Percentiles rank a stretch among this genome's conserved stretches.
phyloP scores from a whole-genome alignment of 2,797 vertebrate species.

The Microctenopoma stevenorrisi region DNA sequence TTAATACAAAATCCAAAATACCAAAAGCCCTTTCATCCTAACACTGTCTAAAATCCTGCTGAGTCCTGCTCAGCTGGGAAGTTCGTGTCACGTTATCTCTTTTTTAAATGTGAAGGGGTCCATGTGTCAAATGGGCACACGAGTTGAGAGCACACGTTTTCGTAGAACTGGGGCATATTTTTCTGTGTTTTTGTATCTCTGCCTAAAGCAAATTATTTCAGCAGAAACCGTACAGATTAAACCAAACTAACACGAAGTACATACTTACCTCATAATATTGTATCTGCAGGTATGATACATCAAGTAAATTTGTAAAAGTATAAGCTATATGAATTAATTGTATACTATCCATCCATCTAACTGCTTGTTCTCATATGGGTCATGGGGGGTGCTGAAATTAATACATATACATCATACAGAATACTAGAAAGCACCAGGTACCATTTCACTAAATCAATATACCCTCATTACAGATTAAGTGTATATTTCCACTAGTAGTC shows the following conservation, averaged over 20 bases:
- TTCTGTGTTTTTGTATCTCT: not conserved
- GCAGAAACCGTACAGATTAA: constrained; percentile 1
- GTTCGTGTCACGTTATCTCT: constrained; percentile 16
- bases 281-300: constrained; percentile 5
- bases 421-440: no score
- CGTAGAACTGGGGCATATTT: not conserved
- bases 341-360: constrained; percentile 11
- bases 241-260: not conserved
- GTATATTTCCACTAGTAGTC: no score
- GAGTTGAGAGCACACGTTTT: constrained; percentile 25
- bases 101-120: constrained; percentile 62
- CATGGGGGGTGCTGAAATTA: constrained; percentile 13
- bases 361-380: no score
- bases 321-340: constrained; percentile 1
- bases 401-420: not conserved
- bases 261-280: constrained; percentile 10
- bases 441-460: no score
- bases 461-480: not conserved
- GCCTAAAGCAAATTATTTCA: not conserved
- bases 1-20: constrained; percentile 17
- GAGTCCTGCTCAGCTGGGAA: constrained; percentile 21
- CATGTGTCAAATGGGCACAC: constrained; percentile 24
- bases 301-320: constrained; percentile 26
- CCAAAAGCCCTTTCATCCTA: constrained; percentile 21
- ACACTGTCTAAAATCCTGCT: constrained; percentile 21